Evolutionary conservation across 2,113 vertebrate genomes (phyloP).

Genomic region (Hypanus sabinus): DNA sequence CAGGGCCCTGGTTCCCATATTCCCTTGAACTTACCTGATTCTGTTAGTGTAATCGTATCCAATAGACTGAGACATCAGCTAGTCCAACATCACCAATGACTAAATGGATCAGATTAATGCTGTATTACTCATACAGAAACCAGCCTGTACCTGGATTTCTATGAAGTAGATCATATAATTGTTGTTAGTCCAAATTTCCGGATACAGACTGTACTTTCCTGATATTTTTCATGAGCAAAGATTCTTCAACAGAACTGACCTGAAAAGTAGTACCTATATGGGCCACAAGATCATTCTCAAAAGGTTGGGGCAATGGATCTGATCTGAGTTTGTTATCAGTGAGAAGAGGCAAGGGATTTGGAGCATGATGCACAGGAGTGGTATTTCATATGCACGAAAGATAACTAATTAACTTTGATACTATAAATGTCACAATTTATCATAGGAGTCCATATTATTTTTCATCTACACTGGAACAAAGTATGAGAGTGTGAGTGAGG

Average conservation of each 20-base stretch:
- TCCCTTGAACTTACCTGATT: too few relatives aligned
- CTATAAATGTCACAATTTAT: background rate
- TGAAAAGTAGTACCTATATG: background rate
- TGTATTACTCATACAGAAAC: background rate
- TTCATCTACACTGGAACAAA: background rate
- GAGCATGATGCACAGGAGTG: background rate
- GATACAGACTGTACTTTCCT: background rate
- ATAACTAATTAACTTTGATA: background rate
- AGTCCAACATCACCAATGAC: too few relatives aligned
- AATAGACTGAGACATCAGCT: too few relatives aligned
- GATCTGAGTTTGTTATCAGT: background rate
- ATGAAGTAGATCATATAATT: background rate
- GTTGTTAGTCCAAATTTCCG: background rate
- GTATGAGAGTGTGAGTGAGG: background rate
- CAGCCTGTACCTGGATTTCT: background rate
- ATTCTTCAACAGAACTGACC: background rate
- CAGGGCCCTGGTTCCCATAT: too few relatives aligned
- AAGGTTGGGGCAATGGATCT: background rate
- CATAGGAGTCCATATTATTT: background rate
- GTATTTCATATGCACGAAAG: background rate
- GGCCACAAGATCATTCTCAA: background rate
- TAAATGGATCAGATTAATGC: too few relatives aligned
- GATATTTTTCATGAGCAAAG: background rate
- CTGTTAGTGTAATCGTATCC: too few relatives aligned
- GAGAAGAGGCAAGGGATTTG: background rate